Percentiles rank a stretch among this genome's conserved stretches.
These are phyloP conservation scores for Incurvaria masculella DNA, from an alignment of 2,888 invertebrate species.

Conservation along the genomic window DNA sequence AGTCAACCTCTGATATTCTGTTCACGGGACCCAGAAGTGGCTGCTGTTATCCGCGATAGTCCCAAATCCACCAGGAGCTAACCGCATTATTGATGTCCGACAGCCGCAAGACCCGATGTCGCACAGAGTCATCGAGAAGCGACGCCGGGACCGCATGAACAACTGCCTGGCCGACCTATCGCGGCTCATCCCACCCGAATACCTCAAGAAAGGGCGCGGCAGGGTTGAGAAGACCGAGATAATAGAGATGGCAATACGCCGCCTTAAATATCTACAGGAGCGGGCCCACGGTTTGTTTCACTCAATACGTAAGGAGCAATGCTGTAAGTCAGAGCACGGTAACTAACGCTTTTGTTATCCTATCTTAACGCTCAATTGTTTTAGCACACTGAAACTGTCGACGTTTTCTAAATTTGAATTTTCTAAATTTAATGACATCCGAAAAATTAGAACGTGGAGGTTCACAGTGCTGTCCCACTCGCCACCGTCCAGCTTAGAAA, in stretches of 20 bases:
- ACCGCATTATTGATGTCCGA: conserved; percentile 18
- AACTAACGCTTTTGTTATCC: conserved; percentile 1
- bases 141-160: conserved; percentile 95
- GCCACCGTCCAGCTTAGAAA: conserved; percentile 19
- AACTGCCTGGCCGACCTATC: conserved; percentile 94
- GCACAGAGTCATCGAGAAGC: conserved; percentile 96
- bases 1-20: background rate
- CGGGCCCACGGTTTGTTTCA: conserved; percentile 48
- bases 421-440: too few relatives aligned
- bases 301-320: conserved; percentile 14
- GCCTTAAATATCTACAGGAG: conserved; percentile 86
- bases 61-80: conserved; percentile 3
- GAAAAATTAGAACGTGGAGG: conserved; percentile 14
- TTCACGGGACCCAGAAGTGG: background rate
- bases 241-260: conserved; percentile 96
- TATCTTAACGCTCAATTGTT: background rate
- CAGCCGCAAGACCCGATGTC: conserved; percentile 90
- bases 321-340: conserved; percentile 4
- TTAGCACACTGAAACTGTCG: conserved; percentile 7
- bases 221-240: conserved; percentile 97
- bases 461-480: conserved; percentile 22
- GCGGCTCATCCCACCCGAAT: conserved; percentile 88
- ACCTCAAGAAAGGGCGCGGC: conserved; percentile 92
- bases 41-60: background rate
- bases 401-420: too few relatives aligned